These are phyloP conservation scores for Liopterus haemorrhoidalis DNA, from an alignment of 2,888 invertebrate species.

Conservation along the genomic window DNA sequence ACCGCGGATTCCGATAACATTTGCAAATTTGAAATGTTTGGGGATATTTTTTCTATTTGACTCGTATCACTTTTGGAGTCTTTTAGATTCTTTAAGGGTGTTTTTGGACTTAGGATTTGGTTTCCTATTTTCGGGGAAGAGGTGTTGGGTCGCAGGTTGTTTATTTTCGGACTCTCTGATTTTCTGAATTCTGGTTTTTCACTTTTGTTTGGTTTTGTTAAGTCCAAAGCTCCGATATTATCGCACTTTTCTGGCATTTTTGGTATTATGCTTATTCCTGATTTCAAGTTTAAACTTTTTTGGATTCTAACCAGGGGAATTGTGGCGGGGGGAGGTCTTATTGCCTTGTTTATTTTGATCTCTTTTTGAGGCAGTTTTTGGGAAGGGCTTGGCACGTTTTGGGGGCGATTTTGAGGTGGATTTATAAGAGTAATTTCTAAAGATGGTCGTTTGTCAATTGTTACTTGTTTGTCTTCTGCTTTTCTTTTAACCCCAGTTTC, in stretches of 20 bases:
- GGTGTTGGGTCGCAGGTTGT: no score
- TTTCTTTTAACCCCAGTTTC: slow-evolving; percentile 42
- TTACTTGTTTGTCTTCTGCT: slow-evolving; percentile 32
- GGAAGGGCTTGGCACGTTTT: slow-evolving; percentile 10
- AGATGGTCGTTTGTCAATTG: slow-evolving; percentile 40
- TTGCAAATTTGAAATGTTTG: slow-evolving; percentile 50
- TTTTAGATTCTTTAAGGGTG: slow-evolving; percentile 10
- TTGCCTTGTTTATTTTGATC: slow-evolving; percentile 37
- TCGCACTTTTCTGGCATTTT: slow-evolving; percentile 44
- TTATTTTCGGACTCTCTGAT: slow-evolving; percentile 14
- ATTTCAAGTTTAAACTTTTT: slow-evolving; percentile 36
- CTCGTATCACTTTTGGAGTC: slow-evolving; percentile 11
- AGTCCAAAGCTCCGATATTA: slow-evolving; percentile 50
- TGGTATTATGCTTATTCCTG: slow-evolving; percentile 40
- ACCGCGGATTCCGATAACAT: slow-evolving; percentile 45
- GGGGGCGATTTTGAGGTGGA: slow-evolving; percentile 20
- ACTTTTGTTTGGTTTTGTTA: slow-evolving; percentile 17
- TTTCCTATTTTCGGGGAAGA: slow-evolving; percentile 14
- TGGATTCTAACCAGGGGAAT: slow-evolving; percentile 50
- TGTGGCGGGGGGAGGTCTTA: slow-evolving; percentile 50
- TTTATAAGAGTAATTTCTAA: slow-evolving; percentile 44
- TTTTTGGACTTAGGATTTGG: slow-evolving; percentile 10
- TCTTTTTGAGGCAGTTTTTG: slow-evolving; percentile 22
- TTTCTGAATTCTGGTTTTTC: slow-evolving; percentile 22
- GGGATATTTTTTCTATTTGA: slow-evolving; percentile 7